Evolutionary conservation across 2,797 vertebrate species (phyloP), one percentile per base, ranked within the genome.

Genomic region (Carduelis carduelis): DNA sequence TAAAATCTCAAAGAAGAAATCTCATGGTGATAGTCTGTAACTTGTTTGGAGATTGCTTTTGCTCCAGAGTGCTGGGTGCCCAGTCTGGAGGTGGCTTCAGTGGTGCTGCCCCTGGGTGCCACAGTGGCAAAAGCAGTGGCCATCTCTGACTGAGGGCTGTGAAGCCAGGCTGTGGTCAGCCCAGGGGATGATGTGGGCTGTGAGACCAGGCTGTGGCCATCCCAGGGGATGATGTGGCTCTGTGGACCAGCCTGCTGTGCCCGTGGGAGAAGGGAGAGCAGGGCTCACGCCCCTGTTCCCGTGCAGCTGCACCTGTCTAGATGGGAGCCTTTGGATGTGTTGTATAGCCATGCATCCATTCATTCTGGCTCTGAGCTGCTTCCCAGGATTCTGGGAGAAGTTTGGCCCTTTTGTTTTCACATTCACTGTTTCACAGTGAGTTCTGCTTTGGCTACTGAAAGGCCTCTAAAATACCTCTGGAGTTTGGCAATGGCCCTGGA

Each of bases 61-160:
- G 22, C 53, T 68, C 8, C 28, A 12, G n/a, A 37, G 9, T 9
- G 1, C 1, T 0, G 0, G 2, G 8, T 35, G 21, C 18, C 14
- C 2, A 0, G 27, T 3, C 5, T 32, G 61, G 61, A 21, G 57
- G 5, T 47, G 34, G n/a, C 59, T 65, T 4, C 0, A 14, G 68
- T 4, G 5, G 68, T n/a, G 57, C 41, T 55, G 34, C n/a, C 28
- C 32, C 8, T 23, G 49, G 19, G 12, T 39, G n/a, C 57, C 6
- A 1, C 3, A 23, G 49, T 47, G 41, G 19, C 34, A 46, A 5
- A 30, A 24, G 15, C 30, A 11, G 30, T 63, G 57, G 15, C 34
- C 11, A 3, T 47, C 30, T 72, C 28, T 55, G 49, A 2, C 41
- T 46, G 23, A 37, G n/a, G 34, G 30, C 34, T 17, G 41, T 41